A percentile compares a stretch with the other conserved stretches of the same genome.
Evolutionary conservation across 23 tunicate genomes (phyloP).

Genomic region (Ciona savignyi): DNA sequence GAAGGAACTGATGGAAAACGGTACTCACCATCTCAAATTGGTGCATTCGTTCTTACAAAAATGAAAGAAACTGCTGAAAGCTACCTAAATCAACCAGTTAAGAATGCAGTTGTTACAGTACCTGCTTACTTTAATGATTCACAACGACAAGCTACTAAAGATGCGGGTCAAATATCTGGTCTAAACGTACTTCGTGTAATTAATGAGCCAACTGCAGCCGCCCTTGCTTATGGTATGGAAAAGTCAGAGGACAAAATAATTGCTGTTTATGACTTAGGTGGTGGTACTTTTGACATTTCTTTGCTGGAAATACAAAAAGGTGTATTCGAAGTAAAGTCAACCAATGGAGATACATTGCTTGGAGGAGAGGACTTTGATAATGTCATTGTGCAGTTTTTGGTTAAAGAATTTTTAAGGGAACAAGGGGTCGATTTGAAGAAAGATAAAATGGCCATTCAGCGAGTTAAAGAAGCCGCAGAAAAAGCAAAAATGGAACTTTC

Average conservation of each 20-base stretch:
- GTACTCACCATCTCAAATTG: slow-evolving; percentile 94
- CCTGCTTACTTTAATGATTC: slow-evolving; percentile 98
- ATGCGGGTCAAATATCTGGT: slow-evolving; percentile 97
- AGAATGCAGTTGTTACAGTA: slow-evolving; percentile 95
- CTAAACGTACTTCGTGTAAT: slow-evolving; percentile 92
- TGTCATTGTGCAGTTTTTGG: slow-evolving; percentile 45
- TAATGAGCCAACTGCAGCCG: slow-evolving; percentile 98
- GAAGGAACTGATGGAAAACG: slow-evolving; percentile 97
- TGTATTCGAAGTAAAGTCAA: slow-evolving; percentile 96
- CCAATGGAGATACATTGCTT: slow-evolving; percentile 95
- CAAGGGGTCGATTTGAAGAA: slow-evolving; percentile 91
- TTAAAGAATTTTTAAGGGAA: slow-evolving; percentile 68
- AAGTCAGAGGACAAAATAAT: slow-evolving; percentile 92
- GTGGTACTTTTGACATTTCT: slow-evolving; percentile 96
- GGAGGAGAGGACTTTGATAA: slow-evolving; percentile 99
- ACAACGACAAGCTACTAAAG: slow-evolving; percentile 97
- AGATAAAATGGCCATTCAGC: slow-evolving; percentile 95
- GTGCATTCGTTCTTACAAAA: slow-evolving; percentile 88
- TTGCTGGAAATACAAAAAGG: slow-evolving; percentile 96
- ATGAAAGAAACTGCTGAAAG: slow-evolving; percentile 98
- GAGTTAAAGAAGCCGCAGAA: slow-evolving; percentile 98
- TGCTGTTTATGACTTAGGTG: slow-evolving; percentile 97
- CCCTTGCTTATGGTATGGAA: slow-evolving; percentile 92
- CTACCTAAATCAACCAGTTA: slow-evolving; percentile 72
- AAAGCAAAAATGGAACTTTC: slow-evolving; percentile 97